phyloP scores from a whole-genome alignment of 1,140 invertebrate species.

The Centruroides sculpturatus region DNA sequence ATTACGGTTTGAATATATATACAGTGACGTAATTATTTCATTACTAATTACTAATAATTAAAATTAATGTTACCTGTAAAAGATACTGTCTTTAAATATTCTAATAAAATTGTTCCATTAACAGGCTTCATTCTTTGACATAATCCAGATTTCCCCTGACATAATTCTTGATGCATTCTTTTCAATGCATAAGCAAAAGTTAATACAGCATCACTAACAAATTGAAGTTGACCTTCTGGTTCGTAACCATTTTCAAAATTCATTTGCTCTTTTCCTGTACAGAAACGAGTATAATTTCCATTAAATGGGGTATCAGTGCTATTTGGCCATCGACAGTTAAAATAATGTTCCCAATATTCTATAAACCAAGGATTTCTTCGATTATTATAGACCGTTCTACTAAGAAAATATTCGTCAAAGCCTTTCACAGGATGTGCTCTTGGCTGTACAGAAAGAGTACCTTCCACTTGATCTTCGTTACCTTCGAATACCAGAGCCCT shows the following conservation, averaged over 20 bases:
- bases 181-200: slow-evolving; percentile 76
- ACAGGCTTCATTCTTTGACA: slow-evolving; percentile 77
- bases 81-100: slow-evolving; percentile 64
- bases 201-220: slow-evolving; percentile 82
- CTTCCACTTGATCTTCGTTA: slow-evolving; percentile 57
- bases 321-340: slow-evolving; percentile 45
- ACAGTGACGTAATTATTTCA: background rate
- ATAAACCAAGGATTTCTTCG: slow-evolving; percentile 83
- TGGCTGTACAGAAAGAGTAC: slow-evolving; percentile 73
- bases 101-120: slow-evolving; percentile 63
- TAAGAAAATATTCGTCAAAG: slow-evolving; percentile 76
- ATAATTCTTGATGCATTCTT: slow-evolving; percentile 68
- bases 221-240: slow-evolving; percentile 78
- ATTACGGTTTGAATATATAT: background rate
- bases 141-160: slow-evolving; percentile 46
- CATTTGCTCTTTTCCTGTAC: slow-evolving; percentile 37
- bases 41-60: background rate
- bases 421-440: slow-evolving; percentile 70
- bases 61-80: slow-evolving; percentile 52
- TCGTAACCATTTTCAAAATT: slow-evolving; percentile 36
- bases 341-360: slow-evolving; percentile 87
- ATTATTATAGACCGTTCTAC: slow-evolving; percentile 69
- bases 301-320: slow-evolving; percentile 66
- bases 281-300: slow-evolving; percentile 39
- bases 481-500: slow-evolving; percentile 61